These are phyloP conservation scores for Drosophila arawakana DNA, from an alignment of 1,140 invertebrate genomes.

Conservation along the genomic window DNA sequence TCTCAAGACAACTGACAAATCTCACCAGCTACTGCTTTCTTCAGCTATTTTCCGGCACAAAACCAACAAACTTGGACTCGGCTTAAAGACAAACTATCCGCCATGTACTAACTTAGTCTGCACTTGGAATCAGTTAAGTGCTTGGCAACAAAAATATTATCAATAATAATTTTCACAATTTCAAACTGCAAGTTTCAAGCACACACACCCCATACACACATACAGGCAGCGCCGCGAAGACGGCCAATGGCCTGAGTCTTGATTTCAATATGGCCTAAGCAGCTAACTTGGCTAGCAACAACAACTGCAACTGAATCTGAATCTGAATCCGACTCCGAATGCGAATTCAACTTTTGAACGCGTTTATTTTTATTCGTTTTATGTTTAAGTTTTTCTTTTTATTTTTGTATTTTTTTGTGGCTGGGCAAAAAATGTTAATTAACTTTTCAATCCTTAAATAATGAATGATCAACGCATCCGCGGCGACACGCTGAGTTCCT, in stretches of 20 bases:
- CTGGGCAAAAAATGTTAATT: slow-evolving; percentile 84
- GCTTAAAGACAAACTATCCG: not conserved
- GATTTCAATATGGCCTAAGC: slow-evolving; percentile 52
- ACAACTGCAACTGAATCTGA: slow-evolving; percentile 60
- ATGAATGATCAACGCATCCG: slow-evolving; percentile 84
- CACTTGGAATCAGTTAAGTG: slow-evolving; percentile 50
- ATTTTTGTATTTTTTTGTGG: slow-evolving; percentile 41
- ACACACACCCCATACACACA: slow-evolving; percentile 1
- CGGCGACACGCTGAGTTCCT: slow-evolving; percentile 84
- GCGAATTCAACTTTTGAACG: slow-evolving; percentile 5
- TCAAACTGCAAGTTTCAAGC: slow-evolving; percentile 50
- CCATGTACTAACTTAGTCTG: not conserved
- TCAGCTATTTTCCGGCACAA: not conserved
- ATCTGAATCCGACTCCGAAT: not conserved
- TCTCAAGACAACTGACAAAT: slow-evolving; percentile 6
- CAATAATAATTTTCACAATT: slow-evolving; percentile 75
- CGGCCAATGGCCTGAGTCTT: slow-evolving; percentile 29
- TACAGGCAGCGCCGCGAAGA: not conserved
- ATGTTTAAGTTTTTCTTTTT: too few species aligned
- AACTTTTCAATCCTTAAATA: slow-evolving; percentile 85
- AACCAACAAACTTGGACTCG: not conserved
- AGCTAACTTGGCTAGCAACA: slow-evolving; percentile 42
- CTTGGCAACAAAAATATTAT: slow-evolving; percentile 61
- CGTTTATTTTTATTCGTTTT: slow-evolving; percentile 9
- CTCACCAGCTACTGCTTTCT: slow-evolving; percentile 4